Percentiles rank a stretch among this genome's conserved stretches.
Evolutionary conservation across 2,113 vertebrate species (phyloP).

Genomic region (Xyliphius kryptos): DNA sequence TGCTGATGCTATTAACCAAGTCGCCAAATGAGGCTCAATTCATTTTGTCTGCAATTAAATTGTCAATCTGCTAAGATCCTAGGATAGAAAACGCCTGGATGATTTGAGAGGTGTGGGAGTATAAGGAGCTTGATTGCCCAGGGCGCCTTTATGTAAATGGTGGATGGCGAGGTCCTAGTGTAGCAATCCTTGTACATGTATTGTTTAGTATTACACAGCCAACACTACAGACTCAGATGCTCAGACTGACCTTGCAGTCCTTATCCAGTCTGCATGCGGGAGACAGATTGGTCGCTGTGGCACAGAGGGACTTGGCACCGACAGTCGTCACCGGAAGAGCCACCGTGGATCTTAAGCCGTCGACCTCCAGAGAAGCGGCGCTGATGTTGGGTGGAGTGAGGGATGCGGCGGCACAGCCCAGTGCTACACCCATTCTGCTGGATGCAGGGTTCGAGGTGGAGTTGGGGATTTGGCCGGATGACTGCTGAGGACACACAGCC

Average conservation of each 20-base stretch:
- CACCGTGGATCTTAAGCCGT: conserved; percentile 61
- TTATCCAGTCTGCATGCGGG: conserved; percentile 75
- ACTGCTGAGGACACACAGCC: conserved; percentile 67
- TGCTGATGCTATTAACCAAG: too few relatives aligned
- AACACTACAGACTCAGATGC: too few relatives aligned
- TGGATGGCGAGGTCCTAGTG: too few relatives aligned
- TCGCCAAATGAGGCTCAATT: too few relatives aligned
- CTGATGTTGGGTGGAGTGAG: conserved; percentile 70
- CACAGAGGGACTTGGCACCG: conserved; percentile 57
- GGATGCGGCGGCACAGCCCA: conserved; percentile 75
- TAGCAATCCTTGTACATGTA: too few relatives aligned
- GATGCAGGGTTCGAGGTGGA: conserved; percentile 57
- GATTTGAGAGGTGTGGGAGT: too few relatives aligned
- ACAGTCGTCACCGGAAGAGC: conserved; percentile 56
- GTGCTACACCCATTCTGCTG: conserved; percentile 57
- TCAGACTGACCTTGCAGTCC: conserved; percentile 84
- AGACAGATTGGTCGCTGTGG: conserved; percentile 52
- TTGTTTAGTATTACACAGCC: too few relatives aligned
- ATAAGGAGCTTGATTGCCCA: too few relatives aligned
- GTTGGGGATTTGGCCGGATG: conserved; percentile 36
- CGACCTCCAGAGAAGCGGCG: conserved; percentile 73
- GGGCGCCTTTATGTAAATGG: too few relatives aligned
- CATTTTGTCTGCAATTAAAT: too few relatives aligned
- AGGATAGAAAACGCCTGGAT: too few relatives aligned
- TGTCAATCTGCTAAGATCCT: too few relatives aligned